Percentiles rank a stretch among this genome's conserved stretches.
Evolutionary conservation across 1,140 invertebrate genomes (phyloP).

Genomic region (Maconellicoccus hirsutus): DNA sequence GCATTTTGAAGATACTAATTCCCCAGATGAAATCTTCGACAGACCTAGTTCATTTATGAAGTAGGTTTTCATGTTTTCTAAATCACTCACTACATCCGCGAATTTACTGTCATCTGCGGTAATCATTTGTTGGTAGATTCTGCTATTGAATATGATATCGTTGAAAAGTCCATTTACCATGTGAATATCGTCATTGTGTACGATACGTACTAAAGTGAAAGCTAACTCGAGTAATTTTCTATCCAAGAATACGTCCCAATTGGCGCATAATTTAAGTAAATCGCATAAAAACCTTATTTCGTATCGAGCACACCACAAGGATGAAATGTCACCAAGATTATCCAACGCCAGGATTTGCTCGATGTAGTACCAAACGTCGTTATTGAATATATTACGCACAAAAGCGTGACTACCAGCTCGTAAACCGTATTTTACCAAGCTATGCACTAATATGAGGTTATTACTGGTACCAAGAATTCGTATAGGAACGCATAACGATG

Average conservation of each 20-base stretch:
- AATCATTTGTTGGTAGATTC: conserved; percentile 11
- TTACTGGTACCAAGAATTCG: not conserved
- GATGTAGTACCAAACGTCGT: not conserved
- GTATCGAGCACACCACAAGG: conserved; percentile 1
- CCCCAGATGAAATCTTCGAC: not conserved
- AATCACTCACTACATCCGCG: not conserved
- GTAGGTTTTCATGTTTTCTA: not conserved
- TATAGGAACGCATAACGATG: not conserved
- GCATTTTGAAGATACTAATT: conserved; percentile 17
- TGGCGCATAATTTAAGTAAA: not conserved
- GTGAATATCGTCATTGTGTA: not conserved
- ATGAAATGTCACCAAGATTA: not conserved
- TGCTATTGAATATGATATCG: conserved; percentile 10
- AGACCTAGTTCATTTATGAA: not conserved
- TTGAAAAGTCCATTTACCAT: not conserved
- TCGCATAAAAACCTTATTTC: conserved; percentile 12
- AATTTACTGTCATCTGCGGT: not conserved
- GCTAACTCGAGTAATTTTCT: not conserved
- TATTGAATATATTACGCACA: not conserved
- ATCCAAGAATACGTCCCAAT: not conserved
- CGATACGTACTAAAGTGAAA: not conserved
- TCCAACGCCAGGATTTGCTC: not conserved
- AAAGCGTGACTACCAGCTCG: not conserved
- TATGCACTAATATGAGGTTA: not conserved
- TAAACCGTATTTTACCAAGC: conserved; percentile 8